Evolutionary conservation across 2,888 invertebrate species (phyloP), one percentile per base, ranked within the genome.

Genomic region (Embidobia sp.): DNA sequence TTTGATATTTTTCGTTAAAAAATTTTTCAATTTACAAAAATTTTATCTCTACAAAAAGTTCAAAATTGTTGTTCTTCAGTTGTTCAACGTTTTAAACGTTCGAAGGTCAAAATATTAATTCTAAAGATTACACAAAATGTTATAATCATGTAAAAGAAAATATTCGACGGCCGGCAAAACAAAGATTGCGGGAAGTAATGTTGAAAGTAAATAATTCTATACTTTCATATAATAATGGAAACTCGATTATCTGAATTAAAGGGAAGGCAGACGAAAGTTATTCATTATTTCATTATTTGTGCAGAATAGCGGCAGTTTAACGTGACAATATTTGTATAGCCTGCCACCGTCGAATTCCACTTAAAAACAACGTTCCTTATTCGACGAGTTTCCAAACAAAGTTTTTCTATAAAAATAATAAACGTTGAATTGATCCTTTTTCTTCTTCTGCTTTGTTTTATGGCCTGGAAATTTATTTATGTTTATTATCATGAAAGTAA

Each of bases 161-260:
- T 35, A 46, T 48, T 48, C 26, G 15, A 18, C 11, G 57, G 61
- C 55, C 35, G 63, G 66, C 73, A 49, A 31, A 48, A 42, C 46
- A 48, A n/a, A 37, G 8, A 22, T 72, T 72, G 22, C 18, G 66
- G 66, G 59, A 66, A 66, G 46, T 46, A 59, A 66, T 74, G 74
- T 59, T 44, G 74, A 74, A 66, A 74, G 74, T 51, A 59, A 64
- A 66, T 66, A 70, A 70, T 70, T 49, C 61, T 19, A 70, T 42
- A 61, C 59, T 61, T 70, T 70, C 70, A 44, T 42, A 3, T 53
- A 35, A 59, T 53, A 40, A 69, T 40, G 15, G 33, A 59, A 49
- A 51, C 48, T 67, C 59, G 42, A 59, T 59, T 59, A 51, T 69
- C 31, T 49, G 49, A 69, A 59, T 69, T 69, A 69, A 42, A 59